Percentiles rank a stretch among this genome's conserved stretches.
Conservation (phyloP, 1,140 invertebrate species). For the Drosophila yakuba region DNA sequence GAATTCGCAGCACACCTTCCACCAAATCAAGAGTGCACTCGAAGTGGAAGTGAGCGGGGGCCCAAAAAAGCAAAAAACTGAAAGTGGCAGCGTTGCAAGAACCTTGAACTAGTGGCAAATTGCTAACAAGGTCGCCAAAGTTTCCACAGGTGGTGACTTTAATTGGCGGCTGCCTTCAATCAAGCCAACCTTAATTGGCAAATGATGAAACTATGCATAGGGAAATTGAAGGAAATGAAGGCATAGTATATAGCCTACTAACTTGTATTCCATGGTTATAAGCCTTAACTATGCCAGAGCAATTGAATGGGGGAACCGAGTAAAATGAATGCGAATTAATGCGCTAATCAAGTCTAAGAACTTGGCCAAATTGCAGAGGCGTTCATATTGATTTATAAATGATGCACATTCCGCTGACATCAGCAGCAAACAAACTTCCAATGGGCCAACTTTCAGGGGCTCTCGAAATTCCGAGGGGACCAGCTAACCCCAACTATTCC, state of each 20-base stretch:
- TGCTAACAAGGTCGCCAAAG: constrained; percentile 21
- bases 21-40: constrained; percentile 22
- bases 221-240: no score
- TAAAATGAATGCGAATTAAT: constrained; percentile 37
- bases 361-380: constrained; percentile 19
- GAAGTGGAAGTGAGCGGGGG: constrained; percentile 5
- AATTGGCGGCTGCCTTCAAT: background rate
- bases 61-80: background rate
- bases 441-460: constrained; percentile 53
- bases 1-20: constrained; percentile 35
- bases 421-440: constrained; percentile 71
- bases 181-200: background rate
- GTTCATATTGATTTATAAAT: constrained; percentile 56
- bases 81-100: background rate
- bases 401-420: constrained; percentile 45
- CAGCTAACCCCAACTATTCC: background rate
- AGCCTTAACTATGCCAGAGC: background rate
- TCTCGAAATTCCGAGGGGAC: constrained; percentile 18
- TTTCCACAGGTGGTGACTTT: constrained; percentile 14
- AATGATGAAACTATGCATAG: background rate
- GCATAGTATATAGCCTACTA: no score
- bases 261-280: no score
- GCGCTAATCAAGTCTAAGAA: constrained; percentile 41
- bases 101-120: constrained; percentile 34
- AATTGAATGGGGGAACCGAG: background rate